Conservation (phyloP, 2,888 invertebrate species). For the Schizotus pectinicornis region DNA sequence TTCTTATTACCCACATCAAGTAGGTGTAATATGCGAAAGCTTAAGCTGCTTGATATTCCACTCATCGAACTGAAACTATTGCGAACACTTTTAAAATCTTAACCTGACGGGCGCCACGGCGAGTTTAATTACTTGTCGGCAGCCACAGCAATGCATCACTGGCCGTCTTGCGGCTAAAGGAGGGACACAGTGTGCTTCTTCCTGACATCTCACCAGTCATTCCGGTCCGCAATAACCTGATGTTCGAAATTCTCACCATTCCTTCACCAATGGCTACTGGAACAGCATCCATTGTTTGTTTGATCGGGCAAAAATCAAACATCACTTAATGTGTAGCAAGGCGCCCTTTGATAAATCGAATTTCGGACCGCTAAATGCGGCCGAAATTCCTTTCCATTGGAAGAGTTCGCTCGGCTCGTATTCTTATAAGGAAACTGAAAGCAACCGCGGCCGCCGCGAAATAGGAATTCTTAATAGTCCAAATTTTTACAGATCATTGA, state of each 20-base stretch:
- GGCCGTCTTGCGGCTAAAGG: constrained; percentile 27
- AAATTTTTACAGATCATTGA: too few relatives aligned
- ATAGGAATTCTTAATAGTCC: too few relatives aligned
- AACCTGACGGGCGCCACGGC: constrained; percentile 12
- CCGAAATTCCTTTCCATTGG: too few relatives aligned
- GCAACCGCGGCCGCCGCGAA: too few relatives aligned
- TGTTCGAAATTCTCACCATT: constrained; percentile 26
- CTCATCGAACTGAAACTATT: background rate
- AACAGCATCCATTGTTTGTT: too few relatives aligned
- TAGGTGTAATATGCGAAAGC: background rate
- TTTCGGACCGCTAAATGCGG: too few relatives aligned
- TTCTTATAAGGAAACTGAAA: too few relatives aligned
- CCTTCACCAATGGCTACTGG: constrained; percentile 12
- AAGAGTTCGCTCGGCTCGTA: too few relatives aligned
- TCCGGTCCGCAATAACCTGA: constrained; percentile 28
- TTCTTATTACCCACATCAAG: too few relatives aligned
- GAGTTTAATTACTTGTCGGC: constrained; percentile 31
- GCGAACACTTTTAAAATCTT: constrained; percentile 15
- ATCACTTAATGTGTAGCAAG: too few relatives aligned
- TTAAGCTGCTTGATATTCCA: background rate
- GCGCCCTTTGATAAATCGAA: too few relatives aligned
- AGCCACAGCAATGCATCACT: constrained; percentile 33
- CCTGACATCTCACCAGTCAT: constrained; percentile 33
- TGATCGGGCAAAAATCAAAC: too few relatives aligned
- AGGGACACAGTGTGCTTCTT: constrained; percentile 31